phyloP scores from a whole-genome alignment of 2,113 vertebrate species.

The Hemiprocne comata region DNA sequence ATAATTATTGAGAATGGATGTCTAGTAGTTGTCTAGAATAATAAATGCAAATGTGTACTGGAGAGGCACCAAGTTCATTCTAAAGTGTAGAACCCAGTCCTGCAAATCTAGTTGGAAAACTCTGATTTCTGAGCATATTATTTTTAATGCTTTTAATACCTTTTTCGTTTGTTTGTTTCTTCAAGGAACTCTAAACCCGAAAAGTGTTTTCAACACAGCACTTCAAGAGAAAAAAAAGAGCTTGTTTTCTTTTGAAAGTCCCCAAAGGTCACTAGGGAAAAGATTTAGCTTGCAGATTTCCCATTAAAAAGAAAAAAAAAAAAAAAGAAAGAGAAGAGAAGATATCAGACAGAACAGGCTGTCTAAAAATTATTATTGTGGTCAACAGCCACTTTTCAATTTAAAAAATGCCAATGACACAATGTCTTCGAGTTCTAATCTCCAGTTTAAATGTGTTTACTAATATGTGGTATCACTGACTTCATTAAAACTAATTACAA shows the following conservation, averaged over 20 bases:
- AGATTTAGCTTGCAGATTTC: not conserved
- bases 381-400: constrained; percentile 24
- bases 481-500: not conserved
- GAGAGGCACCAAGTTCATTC: not conserved
- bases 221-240: not conserved
- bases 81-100: not conserved
- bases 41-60: not conserved
- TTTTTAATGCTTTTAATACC: not conserved
- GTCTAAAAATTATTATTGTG: constrained; percentile 19
- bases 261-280: not conserved
- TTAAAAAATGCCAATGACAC: not conserved
- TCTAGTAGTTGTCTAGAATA: not conserved
- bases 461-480: not conserved
- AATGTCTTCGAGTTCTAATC: not conserved
- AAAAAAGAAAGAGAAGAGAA: not conserved
- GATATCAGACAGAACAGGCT: not conserved
- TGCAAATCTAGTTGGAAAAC: not conserved
- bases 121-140: not conserved
- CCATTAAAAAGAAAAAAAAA: not conserved
- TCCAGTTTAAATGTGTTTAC: not conserved
- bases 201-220: not conserved
- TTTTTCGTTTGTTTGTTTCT: not conserved
- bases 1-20: not conserved
- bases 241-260: constrained; percentile 16
- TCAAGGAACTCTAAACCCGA: not conserved